phyloP scores from a whole-genome alignment of 2,113 vertebrate genomes.

The Meriones unguiculatus region DNA sequence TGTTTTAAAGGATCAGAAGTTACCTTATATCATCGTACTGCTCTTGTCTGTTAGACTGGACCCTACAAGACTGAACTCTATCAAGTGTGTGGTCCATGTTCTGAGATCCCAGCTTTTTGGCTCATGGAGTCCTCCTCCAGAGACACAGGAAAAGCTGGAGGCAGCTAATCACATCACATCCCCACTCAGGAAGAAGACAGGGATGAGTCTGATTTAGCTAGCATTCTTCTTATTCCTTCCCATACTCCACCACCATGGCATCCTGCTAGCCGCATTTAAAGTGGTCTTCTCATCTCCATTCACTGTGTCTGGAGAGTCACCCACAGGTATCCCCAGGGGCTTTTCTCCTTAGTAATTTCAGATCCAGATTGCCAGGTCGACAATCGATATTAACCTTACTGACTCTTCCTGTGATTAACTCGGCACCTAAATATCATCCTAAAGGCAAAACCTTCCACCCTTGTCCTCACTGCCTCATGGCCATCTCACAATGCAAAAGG shows the following conservation, averaged over 20 bases:
- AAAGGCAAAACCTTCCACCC: neutral
- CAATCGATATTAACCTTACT: neutral
- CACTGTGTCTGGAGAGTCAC: neutral
- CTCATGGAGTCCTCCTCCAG: neutral
- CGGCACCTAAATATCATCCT: neutral
- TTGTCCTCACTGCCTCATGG: neutral
- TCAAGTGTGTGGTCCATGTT: neutral
- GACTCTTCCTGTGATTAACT: neutral
- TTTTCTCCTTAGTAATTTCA: neutral
- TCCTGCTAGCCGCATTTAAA: neutral
- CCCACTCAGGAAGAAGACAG: neutral
- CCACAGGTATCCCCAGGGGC: neutral
- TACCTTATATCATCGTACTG: neutral
- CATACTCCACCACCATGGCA: neutral
- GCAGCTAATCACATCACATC: neutral
- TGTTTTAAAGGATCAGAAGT: neutral
- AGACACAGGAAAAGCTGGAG: neutral
- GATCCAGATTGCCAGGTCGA: neutral
- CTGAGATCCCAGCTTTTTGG: neutral
- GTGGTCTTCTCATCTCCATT: neutral
- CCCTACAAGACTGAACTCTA: neutral
- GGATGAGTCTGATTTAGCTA: neutral
- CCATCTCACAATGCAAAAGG: neutral
- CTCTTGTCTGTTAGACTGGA: neutral
- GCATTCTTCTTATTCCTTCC: neutral